Base-by-base conservation (phyloP, 2,113 vertebrate genomes). In the Tetraodon nigroviridis region DNA sequence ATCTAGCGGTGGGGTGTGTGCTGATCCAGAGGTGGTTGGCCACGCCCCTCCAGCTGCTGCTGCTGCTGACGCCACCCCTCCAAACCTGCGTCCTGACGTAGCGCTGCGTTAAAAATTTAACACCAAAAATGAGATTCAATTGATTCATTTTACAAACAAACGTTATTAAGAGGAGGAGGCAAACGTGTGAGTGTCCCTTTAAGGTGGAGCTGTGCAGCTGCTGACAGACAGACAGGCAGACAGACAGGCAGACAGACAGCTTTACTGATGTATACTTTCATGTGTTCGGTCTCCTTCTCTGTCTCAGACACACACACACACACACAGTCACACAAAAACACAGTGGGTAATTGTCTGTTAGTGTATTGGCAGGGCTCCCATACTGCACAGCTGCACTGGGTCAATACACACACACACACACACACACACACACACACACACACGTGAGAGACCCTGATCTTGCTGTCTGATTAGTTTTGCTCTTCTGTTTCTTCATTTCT, bases 261-360 rank as follows among this genome's bases (percentile, higher is more conserved):
- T 73, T 66, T 61, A 58, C 71, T 73, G 69, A 82, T 73, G 73
- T 61, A 42, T 70, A 65, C 77, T 37, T 67, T 17, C 24, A 27
- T 69, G 69, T 83, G 63, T 79, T 66, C 53, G 24, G 10, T 56
- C 53, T 58, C 65, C 20, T 67, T 50, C 71, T 40, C 58, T 55
- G 55, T 54, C 44, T 20, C 55, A 52, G 61, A 62, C 27, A 46
- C 64, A 15, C 64, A 32, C 59, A 46, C 61, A 37, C 62, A 51
- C 59, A 51, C 65, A 65, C 57, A 60, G 47, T 46, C 65, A 44
- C 60, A 68, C 62, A 61, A 76, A 71, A 69, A 68, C 78, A 86
- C 75, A 86, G 68, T 74, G 77, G 82, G 60, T 79, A 83, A 84
- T 87, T 87, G 86, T 87, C 84, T 85, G 82, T 87, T 85, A 82